Evolutionary conservation across 2,888 invertebrate species (phyloP).

Genomic region (Thalpophila matura): DNA sequence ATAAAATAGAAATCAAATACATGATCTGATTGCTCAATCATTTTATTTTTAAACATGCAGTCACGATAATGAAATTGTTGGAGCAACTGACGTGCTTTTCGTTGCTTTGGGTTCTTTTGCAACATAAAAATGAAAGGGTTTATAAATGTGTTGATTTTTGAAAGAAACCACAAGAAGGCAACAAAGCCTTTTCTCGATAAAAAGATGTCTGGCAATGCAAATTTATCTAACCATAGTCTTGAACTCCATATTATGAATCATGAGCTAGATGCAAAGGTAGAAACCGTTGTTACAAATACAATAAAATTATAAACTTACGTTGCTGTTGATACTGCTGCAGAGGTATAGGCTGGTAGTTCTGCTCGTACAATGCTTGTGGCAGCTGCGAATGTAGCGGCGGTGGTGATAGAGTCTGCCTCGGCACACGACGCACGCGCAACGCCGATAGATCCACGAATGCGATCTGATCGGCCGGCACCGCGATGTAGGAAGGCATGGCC

Average conservation of each 20-base stretch:
- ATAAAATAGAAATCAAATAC: conserved; percentile 29
- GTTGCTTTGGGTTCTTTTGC: neutral
- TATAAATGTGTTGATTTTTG: neutral
- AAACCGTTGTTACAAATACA: too few species aligned
- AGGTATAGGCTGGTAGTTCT: conserved; percentile 78
- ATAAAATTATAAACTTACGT: conserved; percentile 71
- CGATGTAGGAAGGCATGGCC: conserved; percentile 91
- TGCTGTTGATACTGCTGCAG: conserved; percentile 77
- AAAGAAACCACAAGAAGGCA: neutral
- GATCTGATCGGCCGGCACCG: conserved; percentile 91
- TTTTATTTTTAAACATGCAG: neutral
- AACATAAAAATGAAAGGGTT: neutral
- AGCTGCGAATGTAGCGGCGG: conserved; percentile 71
- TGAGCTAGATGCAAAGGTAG: too few species aligned
- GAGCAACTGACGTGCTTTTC: neutral
- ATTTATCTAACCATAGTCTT: too few species aligned
- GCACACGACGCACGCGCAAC: conserved; percentile 78
- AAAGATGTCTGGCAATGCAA: neutral
- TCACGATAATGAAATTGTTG: neutral
- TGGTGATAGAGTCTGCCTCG: conserved; percentile 79
- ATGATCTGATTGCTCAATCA: conserved; percentile 23
- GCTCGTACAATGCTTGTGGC: conserved; percentile 74
- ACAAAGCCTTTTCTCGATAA: neutral
- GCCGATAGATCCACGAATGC: conserved; percentile 90
- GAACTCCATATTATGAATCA: too few species aligned